These are phyloP conservation scores for Euclidia mi DNA, from an alignment of 2,888 invertebrate species.

Conservation along the genomic window DNA sequence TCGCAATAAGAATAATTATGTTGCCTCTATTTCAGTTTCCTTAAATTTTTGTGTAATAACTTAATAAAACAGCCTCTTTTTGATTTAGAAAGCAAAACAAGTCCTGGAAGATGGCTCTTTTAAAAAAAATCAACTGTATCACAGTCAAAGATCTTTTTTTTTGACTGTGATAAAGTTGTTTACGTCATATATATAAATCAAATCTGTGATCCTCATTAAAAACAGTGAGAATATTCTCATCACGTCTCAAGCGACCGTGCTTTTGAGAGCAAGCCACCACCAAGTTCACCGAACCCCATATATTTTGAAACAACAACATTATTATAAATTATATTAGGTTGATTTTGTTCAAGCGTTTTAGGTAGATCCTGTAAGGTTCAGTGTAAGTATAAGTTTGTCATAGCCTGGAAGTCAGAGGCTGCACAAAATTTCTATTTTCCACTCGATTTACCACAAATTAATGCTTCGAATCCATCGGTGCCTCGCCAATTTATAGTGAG, in stretches of 20 bases:
- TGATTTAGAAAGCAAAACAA: not conserved
- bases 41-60: no score
- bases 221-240: constrained; percentile 74
- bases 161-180: constrained; percentile 30
- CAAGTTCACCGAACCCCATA: constrained; percentile 14
- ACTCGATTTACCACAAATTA: constrained; percentile 88
- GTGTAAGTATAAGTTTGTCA: constrained; percentile 64
- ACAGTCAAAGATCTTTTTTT: no score
- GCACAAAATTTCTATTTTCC: constrained; percentile 90
- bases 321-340: constrained; percentile 51
- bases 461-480: constrained; percentile 84
- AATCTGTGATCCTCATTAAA: constrained; percentile 71
- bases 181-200: constrained; percentile 58
- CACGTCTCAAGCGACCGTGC: constrained; percentile 68
- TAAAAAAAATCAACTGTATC: no score
- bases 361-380: constrained; percentile 29
- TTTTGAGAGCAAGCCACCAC: constrained; percentile 25
- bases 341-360: constrained; percentile 40
- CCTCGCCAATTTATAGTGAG: constrained; percentile 82
- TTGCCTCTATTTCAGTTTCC: no score
- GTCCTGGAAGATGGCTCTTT: constrained; percentile 1
- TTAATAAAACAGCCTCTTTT: no score
- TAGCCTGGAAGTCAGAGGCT: constrained; percentile 77
- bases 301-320: constrained; percentile 45
- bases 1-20: no score